Conservation (phyloP, 2,113 vertebrate species). For the Trochalopteron elliotii region DNA sequence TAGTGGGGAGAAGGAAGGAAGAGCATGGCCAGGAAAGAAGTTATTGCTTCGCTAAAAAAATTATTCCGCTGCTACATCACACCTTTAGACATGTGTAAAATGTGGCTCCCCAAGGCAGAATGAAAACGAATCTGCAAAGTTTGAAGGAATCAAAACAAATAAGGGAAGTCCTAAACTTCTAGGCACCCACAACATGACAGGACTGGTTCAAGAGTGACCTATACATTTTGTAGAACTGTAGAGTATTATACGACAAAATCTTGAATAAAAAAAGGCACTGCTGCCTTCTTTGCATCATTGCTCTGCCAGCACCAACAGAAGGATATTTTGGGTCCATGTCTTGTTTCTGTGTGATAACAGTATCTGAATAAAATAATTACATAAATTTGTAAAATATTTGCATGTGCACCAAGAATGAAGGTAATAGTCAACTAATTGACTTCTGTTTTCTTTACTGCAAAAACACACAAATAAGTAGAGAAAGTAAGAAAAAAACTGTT, state of each 20-base stretch:
- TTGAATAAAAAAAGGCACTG: neutral
- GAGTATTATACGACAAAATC: neutral
- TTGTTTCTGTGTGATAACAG: neutral
- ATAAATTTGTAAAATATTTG: neutral
- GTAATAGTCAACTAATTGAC: neutral
- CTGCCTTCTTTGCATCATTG: neutral
- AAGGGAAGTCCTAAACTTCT: slow-evolving; percentile 1
- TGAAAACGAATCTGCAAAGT: neutral
- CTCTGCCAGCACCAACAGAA: neutral
- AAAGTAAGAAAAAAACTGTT: neutral
- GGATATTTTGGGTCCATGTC: neutral
- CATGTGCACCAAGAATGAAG: neutral
- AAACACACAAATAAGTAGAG: neutral
- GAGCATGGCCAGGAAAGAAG: neutral
- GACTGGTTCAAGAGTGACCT: neutral
- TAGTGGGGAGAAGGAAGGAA: neutral
- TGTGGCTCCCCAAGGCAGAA: neutral
- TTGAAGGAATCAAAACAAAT: slow-evolving; percentile 8
- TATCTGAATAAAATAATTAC: neutral
- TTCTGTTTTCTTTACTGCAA: neutral
- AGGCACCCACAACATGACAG: neutral
- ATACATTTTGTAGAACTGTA: neutral
- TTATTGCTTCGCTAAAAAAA: neutral
- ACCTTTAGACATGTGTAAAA: neutral
- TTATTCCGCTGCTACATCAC: neutral